Conservation (phyloP, 2,797 vertebrate species). For the Sternotherus odoratus region DNA sequence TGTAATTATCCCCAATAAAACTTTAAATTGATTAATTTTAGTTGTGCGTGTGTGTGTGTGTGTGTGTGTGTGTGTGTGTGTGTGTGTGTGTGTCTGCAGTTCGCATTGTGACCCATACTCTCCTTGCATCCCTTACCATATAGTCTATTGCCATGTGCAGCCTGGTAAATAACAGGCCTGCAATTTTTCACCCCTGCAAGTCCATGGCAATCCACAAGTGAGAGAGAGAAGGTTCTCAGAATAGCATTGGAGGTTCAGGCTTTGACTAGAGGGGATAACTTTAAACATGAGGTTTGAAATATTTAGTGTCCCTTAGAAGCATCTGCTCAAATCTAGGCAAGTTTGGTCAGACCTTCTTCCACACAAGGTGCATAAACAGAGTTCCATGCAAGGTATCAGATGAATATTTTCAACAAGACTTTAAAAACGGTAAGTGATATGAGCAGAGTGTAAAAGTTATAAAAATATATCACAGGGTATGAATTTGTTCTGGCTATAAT, state of each 20-base stretch:
- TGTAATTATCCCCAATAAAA: too few species aligned
- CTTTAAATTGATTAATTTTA: too few species aligned
- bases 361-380: not conserved
- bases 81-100: too few species aligned
- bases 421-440: not conserved
- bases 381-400: not conserved
- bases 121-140: too few species aligned
- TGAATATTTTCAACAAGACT: not conserved
- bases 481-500: not conserved
- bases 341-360: not conserved
- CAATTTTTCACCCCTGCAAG: too few species aligned
- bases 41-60: too few species aligned
- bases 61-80: too few species aligned
- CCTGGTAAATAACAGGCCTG: too few species aligned
- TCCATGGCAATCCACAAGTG: too few species aligned
- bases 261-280: not conserved
- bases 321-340: not conserved
- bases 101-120: too few species aligned
- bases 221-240: not conserved
- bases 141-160: too few species aligned
- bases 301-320: not conserved
- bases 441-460: not conserved
- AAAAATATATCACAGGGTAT: not conserved
- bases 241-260: not conserved
- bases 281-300: not conserved